Evolutionary conservation across 2,888 invertebrate species (phyloP), one percentile per base, ranked within the genome.

Genomic region (Elegia similella): DNA sequence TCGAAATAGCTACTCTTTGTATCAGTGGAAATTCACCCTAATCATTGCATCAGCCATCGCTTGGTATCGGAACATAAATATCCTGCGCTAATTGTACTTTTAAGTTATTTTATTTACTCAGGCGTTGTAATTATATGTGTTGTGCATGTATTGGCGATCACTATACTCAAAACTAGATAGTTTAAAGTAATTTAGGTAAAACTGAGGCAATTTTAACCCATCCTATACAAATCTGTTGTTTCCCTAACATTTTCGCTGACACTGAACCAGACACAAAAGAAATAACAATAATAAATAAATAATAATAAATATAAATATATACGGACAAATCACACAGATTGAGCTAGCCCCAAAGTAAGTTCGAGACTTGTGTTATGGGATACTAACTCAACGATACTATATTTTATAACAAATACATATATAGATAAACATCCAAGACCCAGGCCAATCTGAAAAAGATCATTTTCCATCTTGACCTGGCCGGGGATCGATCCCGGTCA

Each of bases 41-140:
- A 60, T 54, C 68, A 70, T 73, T 68, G 71, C 69, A 60, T 67
- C 75, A 69, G 52, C 67, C 73, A 78, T 73, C 69, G 82, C 82
- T 61, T 61, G 6, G 56, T 38, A 65, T 73, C 72, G 75, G 70
- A 71, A 73, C 78, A 78, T 72, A 69, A 76, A 65, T 78, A 77
- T 76, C 78, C 80, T 78, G 81, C 78, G 72, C 63, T 72, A 68
- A 59, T 63, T 64, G 66, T 63, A 60, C 64, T 57, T 58, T 46
- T 60, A 64, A 63, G 2, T 23, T 23, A 23, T 52, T 55, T 56
- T 56, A 59, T 59, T 56, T 57, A 32, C 62, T 60, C 29, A 10
- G 12, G 60, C 63, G 61, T 56, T 34, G 7, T 42, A 38, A 46
- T 34, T 38, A 29, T 52, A 54, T 54, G 60, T 46, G 23, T 34